Percentiles rank a stretch among this genome's conserved stretches.
Evolutionary conservation across 2,113 vertebrate species (phyloP).

Genomic region (Tautogolabrus adspersus): DNA sequence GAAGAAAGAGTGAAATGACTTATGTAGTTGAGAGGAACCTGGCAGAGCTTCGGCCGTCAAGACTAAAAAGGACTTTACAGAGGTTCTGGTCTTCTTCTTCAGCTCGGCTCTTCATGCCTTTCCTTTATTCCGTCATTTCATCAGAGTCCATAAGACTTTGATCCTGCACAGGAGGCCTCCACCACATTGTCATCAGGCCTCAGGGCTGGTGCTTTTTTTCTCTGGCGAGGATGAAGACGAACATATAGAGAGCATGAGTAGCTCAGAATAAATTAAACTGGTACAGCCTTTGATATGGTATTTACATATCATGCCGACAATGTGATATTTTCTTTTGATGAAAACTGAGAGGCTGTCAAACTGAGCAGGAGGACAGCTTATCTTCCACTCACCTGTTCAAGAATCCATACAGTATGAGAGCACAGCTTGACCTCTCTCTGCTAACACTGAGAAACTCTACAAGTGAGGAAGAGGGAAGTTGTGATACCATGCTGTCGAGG

Average conservation of each 20-base stretch:
- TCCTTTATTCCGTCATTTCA: conserved; percentile 44
- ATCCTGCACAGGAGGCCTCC: conserved; percentile 42
- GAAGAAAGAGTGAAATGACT: background rate
- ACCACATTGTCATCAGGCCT: conserved; percentile 31
- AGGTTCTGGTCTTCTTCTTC: conserved; percentile 45
- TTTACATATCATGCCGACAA: background rate
- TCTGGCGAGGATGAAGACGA: background rate
- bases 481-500: too few relatives aligned
- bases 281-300: background rate
- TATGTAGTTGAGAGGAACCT: conserved; percentile 24
- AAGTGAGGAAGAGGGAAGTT: too few relatives aligned
- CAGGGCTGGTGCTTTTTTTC: background rate
- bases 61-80: conserved; percentile 36
- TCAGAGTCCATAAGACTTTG: conserved; percentile 50
- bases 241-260: background rate
- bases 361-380: background rate
- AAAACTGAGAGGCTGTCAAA: background rate
- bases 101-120: conserved; percentile 17
- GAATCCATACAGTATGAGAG: too few relatives aligned
- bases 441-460: background rate
- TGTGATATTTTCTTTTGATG: background rate
- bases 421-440: background rate
- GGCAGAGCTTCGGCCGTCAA: conserved; percentile 30
- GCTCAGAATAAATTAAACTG: background rate
- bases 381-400: background rate